phyloP scores from a whole-genome alignment of 2,113 vertebrate genomes.

The Procavia capensis region DNA sequence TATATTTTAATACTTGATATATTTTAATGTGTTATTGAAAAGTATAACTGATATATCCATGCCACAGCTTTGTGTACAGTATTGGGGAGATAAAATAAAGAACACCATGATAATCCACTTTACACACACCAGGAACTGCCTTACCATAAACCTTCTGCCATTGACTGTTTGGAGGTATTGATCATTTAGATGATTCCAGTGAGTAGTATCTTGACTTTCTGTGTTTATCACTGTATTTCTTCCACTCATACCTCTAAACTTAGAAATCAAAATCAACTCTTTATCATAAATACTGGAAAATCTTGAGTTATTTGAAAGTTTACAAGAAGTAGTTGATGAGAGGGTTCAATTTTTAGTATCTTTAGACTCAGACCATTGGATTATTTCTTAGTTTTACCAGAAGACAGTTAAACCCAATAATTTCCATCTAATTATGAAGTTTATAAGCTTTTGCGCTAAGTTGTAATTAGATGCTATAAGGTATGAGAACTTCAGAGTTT shows the following conservation, averaged over 20 bases:
- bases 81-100: neutral
- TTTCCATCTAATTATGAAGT: neutral
- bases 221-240: neutral
- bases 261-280: neutral
- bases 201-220: neutral
- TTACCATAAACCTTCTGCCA: neutral
- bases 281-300: neutral
- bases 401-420: neutral
- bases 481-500: neutral
- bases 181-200: neutral
- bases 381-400: neutral
- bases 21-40: neutral
- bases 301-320: neutral
- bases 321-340: conserved; percentile 5
- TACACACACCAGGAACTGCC: neutral
- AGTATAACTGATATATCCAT: neutral
- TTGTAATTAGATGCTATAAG: neutral
- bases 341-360: neutral
- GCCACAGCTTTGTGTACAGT: neutral
- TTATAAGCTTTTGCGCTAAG: neutral
- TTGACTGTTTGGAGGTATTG: neutral
- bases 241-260: neutral
- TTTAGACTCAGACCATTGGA: neutral
- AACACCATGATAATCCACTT: neutral
- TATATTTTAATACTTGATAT: neutral